Evolutionary conservation across 1,140 invertebrate genomes (phyloP).

Genomic region (Drosophila oshimai): DNA sequence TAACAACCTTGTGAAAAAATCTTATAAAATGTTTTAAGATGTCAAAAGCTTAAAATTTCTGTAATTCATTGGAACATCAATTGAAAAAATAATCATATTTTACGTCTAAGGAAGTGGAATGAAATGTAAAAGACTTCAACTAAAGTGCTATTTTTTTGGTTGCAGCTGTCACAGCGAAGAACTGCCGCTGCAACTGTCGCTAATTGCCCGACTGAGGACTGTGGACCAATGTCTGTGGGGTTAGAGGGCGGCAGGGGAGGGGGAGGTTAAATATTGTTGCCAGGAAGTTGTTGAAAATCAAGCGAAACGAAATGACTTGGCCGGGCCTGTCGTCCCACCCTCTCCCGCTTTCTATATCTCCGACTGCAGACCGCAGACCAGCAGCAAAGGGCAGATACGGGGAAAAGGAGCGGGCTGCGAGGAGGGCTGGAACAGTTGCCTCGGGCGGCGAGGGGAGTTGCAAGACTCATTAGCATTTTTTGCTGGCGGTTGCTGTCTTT

Average conservation of each 20-base stretch:
- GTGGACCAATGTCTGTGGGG: constrained; percentile 28
- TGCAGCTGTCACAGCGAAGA: constrained; percentile 7
- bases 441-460: constrained; percentile 1
- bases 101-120: neutral
- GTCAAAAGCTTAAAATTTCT: no score
- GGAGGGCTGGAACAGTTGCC: constrained; percentile 14
- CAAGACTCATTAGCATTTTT: constrained; percentile 74
- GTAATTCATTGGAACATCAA: no score
- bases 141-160: neutral
- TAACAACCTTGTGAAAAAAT: no score
- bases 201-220: constrained; percentile 47
- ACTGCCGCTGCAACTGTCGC: constrained; percentile 66
- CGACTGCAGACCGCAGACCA: constrained; percentile 55
- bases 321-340: constrained; percentile 6
- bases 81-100: no score
- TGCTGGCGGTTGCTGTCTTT: constrained; percentile 64
- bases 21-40: no score
- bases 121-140: no score
- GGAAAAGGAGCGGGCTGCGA: neutral
- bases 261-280: constrained; percentile 39
- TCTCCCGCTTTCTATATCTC: constrained; percentile 14
- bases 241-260: constrained; percentile 3
- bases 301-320: constrained; percentile 75
- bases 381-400: neutral
- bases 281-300: constrained; percentile 78